Percentiles rank a stretch among this genome's conserved stretches.
phyloP scores from a whole-genome alignment of 37 sponge, comb jelly and placozoan genomes.

The Agelas oroides region DNA sequence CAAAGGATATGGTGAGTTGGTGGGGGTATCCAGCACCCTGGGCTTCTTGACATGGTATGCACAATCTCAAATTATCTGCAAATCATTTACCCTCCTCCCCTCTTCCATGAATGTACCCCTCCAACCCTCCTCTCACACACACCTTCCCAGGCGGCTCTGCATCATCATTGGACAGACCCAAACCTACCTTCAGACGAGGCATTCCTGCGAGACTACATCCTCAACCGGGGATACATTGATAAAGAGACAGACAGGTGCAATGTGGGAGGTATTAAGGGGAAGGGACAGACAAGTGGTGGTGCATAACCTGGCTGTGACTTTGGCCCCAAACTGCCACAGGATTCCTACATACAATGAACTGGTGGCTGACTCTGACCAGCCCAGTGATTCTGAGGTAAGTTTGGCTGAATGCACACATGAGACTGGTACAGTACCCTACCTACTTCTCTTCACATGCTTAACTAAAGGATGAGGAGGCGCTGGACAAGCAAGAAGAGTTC shows the following conservation, averaged over 20 bases:
- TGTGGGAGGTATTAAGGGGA: conserved; percentile 1
- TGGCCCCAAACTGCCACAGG: background rate
- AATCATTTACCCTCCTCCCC: too few relatives aligned
- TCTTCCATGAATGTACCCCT: too few relatives aligned
- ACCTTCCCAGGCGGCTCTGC: conserved; percentile 51
- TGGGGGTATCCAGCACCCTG: too few relatives aligned
- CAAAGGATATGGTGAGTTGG: conserved; percentile 63
- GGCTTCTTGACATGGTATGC: too few relatives aligned
- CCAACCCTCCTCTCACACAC: too few relatives aligned
- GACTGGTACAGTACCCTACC: background rate
- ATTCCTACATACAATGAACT: conserved; percentile 78
- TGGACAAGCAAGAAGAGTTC: conserved; percentile 90
- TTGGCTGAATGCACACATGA: background rate
- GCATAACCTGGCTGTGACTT: background rate
- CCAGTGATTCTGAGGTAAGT: conserved; percentile 13
- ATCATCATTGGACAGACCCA: conserved; percentile 82
- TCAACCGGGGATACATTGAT: conserved; percentile 87
- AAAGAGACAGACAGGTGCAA: conserved; percentile 56
- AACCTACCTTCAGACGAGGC: conserved; percentile 72
- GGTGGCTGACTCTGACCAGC: conserved; percentile 28
- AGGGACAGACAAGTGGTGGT: background rate
- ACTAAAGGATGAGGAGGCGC: conserved; percentile 83
- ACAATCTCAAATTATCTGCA: too few relatives aligned
- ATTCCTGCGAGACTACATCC: conserved; percentile 94
- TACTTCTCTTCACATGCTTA: background rate